Evolutionary conservation across 2,797 vertebrate species (phyloP).

Genomic region (Onychomys torridus): DNA sequence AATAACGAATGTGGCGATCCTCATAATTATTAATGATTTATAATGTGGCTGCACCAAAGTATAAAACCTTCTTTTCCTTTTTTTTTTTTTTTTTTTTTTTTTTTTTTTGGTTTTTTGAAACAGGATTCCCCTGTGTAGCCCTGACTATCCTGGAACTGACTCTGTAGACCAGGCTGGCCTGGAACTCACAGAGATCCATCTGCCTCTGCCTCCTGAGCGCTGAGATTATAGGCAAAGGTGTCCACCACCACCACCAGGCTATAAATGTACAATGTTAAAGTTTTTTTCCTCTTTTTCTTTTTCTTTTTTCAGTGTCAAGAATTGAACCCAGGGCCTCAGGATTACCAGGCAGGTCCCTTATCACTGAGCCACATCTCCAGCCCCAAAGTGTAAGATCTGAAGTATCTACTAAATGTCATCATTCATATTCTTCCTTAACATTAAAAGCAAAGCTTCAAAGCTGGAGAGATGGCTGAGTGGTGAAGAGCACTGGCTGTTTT

Average conservation of each 20-base stretch:
- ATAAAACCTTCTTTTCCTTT: not conserved
- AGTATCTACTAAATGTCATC: not conserved
- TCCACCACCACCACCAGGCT: not conserved
- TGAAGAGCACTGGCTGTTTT: not conserved
- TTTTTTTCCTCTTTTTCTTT: not conserved
- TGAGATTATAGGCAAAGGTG: not conserved
- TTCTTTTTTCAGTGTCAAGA: not conserved
- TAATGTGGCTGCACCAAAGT: not conserved
- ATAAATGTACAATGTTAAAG: not conserved
- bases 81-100: too few species aligned
- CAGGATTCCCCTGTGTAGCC: not conserved
- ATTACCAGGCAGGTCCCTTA: not conserved
- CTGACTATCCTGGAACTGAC: not conserved
- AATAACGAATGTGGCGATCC: fast-evolving
- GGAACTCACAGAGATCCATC: not conserved
- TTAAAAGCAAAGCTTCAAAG: not conserved
- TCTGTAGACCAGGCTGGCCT: not conserved
- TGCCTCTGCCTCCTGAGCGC: not conserved
- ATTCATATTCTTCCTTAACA: not conserved
- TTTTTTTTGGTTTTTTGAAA: not conserved
- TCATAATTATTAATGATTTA: not conserved
- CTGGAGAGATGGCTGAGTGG: not conserved
- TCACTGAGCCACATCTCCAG: not conserved
- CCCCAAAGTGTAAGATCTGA: not conserved
- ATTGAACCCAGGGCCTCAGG: not conserved